These are phyloP conservation scores for Corythornis madagascariensis DNA, from an alignment of 2,113 vertebrate species.

Conservation along the genomic window DNA sequence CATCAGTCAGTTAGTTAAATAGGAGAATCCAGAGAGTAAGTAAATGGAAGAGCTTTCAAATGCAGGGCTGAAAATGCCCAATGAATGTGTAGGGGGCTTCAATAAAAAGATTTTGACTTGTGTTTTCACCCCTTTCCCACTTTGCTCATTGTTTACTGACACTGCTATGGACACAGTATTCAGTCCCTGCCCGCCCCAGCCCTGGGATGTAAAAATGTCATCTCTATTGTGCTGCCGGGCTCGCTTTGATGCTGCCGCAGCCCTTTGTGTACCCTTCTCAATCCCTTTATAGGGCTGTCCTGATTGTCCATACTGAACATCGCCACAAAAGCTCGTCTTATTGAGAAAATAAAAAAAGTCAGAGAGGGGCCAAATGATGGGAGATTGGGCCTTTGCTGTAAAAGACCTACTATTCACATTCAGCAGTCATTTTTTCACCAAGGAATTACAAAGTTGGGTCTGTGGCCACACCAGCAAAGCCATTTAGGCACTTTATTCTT, in stretches of 20 bases:
- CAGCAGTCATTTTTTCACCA: not conserved
- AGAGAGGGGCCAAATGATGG: constrained; percentile 55
- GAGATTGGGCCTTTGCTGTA: constrained; percentile 44
- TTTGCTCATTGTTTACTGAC: constrained; percentile 76
- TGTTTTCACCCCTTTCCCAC: constrained; percentile 77
- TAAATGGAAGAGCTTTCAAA: constrained; percentile 80
- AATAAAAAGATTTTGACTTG: constrained; percentile 78
- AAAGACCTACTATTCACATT: constrained; percentile 37
- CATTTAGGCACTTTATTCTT: not conserved
- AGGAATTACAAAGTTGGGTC: not conserved
- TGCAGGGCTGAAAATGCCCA: constrained; percentile 73
- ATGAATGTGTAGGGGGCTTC: constrained; percentile 69
- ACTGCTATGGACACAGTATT: constrained; percentile 69
- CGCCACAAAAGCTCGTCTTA: constrained; percentile 41
- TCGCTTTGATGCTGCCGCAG: constrained; percentile 80
- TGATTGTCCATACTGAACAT: constrained; percentile 66
- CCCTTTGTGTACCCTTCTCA: constrained; percentile 79
- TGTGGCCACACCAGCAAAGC: fast-evolving
- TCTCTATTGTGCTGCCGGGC: constrained; percentile 77
- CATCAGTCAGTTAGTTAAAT: constrained; percentile 81
- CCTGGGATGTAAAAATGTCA: constrained; percentile 87
- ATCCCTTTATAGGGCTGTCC: constrained; percentile 84
- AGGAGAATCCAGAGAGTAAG: constrained; percentile 75
- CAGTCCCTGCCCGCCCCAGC: constrained; percentile 71
- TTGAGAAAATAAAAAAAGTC: constrained; percentile 65